These are phyloP conservation scores for Mormyrops attenuatus DNA, from an alignment of 2,797 vertebrate species.

Conservation along the genomic window DNA sequence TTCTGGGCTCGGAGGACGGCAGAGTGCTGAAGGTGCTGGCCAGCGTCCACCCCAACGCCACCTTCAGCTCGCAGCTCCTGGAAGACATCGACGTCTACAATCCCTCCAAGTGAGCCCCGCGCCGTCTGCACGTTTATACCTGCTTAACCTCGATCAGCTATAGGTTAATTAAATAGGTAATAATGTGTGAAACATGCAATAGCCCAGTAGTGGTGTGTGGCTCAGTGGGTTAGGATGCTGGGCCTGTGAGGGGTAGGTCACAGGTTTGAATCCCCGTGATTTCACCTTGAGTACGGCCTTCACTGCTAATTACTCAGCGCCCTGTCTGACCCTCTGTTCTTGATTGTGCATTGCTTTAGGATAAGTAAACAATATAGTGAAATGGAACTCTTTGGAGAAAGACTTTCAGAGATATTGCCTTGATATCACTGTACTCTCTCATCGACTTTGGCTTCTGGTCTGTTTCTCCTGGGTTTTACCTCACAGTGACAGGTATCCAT, in stretches of 20 bases:
- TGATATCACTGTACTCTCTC: neutral
- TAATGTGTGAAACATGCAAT: neutral
- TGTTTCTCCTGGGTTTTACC: neutral
- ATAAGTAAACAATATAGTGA: neutral
- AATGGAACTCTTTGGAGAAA: neutral
- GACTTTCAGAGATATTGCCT: neutral
- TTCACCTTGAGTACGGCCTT: neutral
- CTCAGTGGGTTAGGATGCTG: neutral
- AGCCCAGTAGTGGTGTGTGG: neutral
- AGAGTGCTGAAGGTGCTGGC: conserved; percentile 84
- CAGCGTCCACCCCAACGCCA: conserved; percentile 67
- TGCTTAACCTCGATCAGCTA: neutral
- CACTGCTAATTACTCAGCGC: neutral
- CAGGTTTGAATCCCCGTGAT: neutral
- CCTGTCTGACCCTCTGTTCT: neutral
- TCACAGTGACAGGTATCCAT: neutral
- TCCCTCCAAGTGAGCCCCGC: conserved; percentile 64
- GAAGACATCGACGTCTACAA: conserved; percentile 90
- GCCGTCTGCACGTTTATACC: neutral
- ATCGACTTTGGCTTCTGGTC: neutral
- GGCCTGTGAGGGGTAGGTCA: neutral
- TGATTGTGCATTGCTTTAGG: neutral
- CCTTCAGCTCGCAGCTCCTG: conserved; percentile 75
- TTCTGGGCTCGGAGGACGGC: conserved; percentile 88
- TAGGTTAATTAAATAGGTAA: neutral